phyloP scores from a whole-genome alignment of 2,888 invertebrate genomes.

The Acanthococcus lagerstroemiae region DNA sequence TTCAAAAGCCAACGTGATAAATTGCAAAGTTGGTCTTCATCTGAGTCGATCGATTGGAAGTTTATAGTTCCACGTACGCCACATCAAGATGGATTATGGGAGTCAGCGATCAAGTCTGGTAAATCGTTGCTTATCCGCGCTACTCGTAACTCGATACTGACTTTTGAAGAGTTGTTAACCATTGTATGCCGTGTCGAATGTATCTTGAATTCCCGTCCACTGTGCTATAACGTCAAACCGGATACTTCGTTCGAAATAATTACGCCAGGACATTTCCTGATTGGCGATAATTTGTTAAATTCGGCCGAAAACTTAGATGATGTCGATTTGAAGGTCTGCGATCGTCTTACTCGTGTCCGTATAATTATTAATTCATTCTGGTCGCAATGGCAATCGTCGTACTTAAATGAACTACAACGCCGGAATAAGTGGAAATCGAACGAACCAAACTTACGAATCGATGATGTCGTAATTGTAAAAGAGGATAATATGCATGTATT shows the following conservation, averaged over 20 bases:
- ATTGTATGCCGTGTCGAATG: neutral
- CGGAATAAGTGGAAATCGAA: neutral
- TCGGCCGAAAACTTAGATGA: neutral
- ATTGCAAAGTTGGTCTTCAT: neutral
- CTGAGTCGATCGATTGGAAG: conserved; percentile 34
- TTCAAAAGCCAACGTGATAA: neutral
- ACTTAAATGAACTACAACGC: neutral
- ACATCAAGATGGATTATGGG: conserved; percentile 31
- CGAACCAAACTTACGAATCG: neutral
- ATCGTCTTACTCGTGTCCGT: neutral
- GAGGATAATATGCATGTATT: conserved; percentile 1
- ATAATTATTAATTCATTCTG: neutral
- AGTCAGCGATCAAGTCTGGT: conserved; percentile 24
- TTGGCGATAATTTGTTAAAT: neutral
- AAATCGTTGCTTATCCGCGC: conserved; percentile 6
- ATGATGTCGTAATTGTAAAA: neutral
- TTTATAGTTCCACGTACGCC: conserved; percentile 33
- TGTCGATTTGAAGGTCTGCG: neutral
- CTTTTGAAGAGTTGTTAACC: conserved; percentile 2
- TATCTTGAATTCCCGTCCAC: conserved; percentile 2
- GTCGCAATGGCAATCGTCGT: neutral
- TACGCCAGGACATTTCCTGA: neutral
- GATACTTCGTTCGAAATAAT: no score
- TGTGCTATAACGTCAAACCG: neutral
- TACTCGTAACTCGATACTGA: neutral